Evolutionary conservation across 2,888 invertebrate genomes (phyloP).

Genomic region (Sycophila texana): DNA sequence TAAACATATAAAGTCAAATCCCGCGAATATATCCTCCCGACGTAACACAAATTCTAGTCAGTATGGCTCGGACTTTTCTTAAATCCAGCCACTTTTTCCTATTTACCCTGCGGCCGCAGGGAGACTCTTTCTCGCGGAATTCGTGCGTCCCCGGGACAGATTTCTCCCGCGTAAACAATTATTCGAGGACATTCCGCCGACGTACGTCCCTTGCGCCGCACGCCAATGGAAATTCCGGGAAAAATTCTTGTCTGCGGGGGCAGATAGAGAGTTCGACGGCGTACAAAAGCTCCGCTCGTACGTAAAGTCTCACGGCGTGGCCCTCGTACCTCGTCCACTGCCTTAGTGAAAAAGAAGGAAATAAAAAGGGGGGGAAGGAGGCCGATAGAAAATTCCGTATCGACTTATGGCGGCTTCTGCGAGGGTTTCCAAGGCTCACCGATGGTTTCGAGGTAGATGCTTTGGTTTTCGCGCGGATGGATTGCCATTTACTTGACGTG

Average conservation of each 20-base stretch:
- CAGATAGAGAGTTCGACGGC: slow-evolving; percentile 34
- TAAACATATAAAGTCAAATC: no score
- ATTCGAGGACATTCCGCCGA: slow-evolving; percentile 55
- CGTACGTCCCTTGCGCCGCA: not conserved
- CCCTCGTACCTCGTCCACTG: slow-evolving; percentile 17
- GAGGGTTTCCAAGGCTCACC: not conserved
- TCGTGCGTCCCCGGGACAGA: slow-evolving; percentile 1
- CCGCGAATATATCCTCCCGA: no score
- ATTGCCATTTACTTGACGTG: no score
- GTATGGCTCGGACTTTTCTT: not conserved
- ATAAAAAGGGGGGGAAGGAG: not conserved
- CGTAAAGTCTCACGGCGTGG: no score
- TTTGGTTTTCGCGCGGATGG: no score
- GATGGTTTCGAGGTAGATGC: not conserved
- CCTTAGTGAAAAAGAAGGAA: slow-evolving; percentile 36
- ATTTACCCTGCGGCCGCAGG: not conserved
- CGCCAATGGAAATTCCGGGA: slow-evolving; percentile 24
- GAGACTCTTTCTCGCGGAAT: not conserved
- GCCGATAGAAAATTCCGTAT: slow-evolving; percentile 21
- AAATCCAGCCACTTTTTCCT: slow-evolving; percentile 8
- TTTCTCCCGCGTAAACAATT: slow-evolving; percentile 52
- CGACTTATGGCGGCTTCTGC: slow-evolving; percentile 12
- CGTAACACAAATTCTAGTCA: slow-evolving; percentile 1
- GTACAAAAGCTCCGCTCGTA: no score
- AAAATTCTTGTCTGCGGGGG: slow-evolving; percentile 53